A percentile compares a stretch with the other conserved stretches of the same genome.
Evolutionary conservation across 2,113 vertebrate genomes (phyloP).

Genomic region (Dasyornis broadbenti): DNA sequence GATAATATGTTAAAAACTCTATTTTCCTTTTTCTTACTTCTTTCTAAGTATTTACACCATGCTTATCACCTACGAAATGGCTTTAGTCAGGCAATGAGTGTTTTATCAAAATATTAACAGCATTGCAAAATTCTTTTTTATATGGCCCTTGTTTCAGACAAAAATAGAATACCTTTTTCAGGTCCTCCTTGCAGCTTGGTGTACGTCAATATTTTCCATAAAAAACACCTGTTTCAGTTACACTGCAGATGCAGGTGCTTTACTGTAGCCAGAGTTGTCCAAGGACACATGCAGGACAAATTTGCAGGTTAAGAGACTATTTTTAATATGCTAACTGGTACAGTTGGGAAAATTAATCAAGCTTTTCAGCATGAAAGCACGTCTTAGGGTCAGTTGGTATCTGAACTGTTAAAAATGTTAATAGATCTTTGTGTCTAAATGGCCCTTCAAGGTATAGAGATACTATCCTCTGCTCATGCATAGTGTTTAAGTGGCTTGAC

Average conservation of each 20-base stretch:
- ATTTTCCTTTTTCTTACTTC: not conserved
- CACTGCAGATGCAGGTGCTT: not conserved
- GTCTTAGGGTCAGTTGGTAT: not conserved
- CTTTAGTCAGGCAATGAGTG: not conserved
- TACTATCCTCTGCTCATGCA: not conserved
- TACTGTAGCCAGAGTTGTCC: not conserved
- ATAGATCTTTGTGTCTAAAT: not conserved
- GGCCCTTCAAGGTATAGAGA: not conserved
- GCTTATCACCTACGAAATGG: not conserved
- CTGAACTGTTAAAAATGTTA: not conserved
- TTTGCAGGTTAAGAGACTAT: not conserved
- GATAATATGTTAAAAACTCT: not conserved
- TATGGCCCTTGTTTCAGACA: not conserved
- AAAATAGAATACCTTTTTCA: not conserved
- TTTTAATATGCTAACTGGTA: not conserved
- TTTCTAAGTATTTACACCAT: not conserved
- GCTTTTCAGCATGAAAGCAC: not conserved
- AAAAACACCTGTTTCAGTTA: not conserved
- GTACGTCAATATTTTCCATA: not conserved
- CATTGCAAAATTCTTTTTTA: not conserved
- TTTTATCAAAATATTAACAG: not conserved
- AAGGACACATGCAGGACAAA: not conserved
- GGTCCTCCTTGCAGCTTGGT: not conserved
- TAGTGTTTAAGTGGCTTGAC: not conserved
- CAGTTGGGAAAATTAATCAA: not conserved